phyloP scores from a whole-genome alignment of 1,140 invertebrate species.

The Euborellia annulipes region DNA sequence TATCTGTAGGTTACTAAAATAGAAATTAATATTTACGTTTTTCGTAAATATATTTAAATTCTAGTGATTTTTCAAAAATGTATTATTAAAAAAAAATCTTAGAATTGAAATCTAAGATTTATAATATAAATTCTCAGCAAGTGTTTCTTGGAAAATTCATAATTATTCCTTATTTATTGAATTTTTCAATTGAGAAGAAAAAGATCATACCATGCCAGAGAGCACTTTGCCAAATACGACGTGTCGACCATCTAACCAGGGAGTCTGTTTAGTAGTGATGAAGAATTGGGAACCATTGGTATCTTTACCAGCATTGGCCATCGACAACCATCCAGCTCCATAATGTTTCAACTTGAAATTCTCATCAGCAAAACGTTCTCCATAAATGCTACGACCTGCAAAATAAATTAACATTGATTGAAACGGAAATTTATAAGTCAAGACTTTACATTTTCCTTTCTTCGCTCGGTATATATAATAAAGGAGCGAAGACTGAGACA shows the following conservation, averaged over 20 bases:
- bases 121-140: neutral
- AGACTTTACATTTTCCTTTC: neutral
- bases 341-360: slow-evolving; percentile 97
- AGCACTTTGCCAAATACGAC: slow-evolving; percentile 94
- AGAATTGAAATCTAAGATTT: neutral
- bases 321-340: slow-evolving; percentile 88
- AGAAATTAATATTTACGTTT: too few relatives aligned
- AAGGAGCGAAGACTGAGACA: slow-evolving; percentile 7
- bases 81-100: neutral
- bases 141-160: neutral
- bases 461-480: too few relatives aligned
- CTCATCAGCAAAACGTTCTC: slow-evolving; percentile 85
- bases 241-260: slow-evolving; percentile 92
- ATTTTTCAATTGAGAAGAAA: neutral
- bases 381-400: slow-evolving; percentile 80
- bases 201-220: slow-evolving; percentile 65
- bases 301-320: slow-evolving; percentile 93
- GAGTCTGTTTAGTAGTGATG: slow-evolving; percentile 78
- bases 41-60: too few relatives aligned
- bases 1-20: too few relatives aligned
- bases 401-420: slow-evolving; percentile 16
- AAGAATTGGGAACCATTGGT: slow-evolving; percentile 99
- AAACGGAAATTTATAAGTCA: neutral
- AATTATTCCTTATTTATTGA: neutral
- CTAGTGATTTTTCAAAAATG: neutral